These are phyloP conservation scores for Nematostella vectensis DNA, from an alignment of 92 coral and sea anemone species.

Conservation along the genomic window DNA sequence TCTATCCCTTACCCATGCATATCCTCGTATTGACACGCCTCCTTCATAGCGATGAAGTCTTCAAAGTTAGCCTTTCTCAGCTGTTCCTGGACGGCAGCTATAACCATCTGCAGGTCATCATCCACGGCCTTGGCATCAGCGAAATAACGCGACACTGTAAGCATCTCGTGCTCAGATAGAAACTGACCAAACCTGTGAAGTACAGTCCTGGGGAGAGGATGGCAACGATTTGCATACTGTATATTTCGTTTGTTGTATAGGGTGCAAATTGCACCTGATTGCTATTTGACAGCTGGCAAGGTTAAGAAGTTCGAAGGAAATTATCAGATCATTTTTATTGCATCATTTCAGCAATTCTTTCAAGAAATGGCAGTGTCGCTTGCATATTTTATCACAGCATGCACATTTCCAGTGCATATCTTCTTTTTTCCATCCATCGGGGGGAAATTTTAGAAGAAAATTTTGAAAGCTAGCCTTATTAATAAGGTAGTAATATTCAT, in stretches of 20 bases:
- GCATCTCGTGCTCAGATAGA: constrained; percentile 78
- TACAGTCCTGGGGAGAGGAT: constrained; percentile 49
- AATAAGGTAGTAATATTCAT: no score
- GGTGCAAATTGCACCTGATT: neutral
- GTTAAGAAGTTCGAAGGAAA: no score
- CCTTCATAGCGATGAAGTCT: constrained; percentile 87
- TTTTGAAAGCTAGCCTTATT: no score
- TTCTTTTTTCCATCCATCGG: no score
- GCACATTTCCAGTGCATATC: no score
- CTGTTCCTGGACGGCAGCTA: constrained; percentile 89
- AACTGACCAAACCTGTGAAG: constrained; percentile 38
- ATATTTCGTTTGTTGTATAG: neutral
- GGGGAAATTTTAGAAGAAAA: no score
- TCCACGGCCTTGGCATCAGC: constrained; percentile 64
- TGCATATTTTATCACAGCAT: no score
- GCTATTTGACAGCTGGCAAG: no score
- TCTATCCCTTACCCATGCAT: constrained; percentile 74
- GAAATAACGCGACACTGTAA: constrained; percentile 78
- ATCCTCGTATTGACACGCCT: constrained; percentile 89
- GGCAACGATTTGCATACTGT: no score
- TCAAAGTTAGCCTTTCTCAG: constrained; percentile 95
- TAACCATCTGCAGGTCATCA: constrained; percentile 63
- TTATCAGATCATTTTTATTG: no score
- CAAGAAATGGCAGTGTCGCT: no score
- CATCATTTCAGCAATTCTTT: no score